These are phyloP conservation scores for Salminus brasiliensis DNA, from an alignment of 2,113 vertebrate species.

Conservation along the genomic window DNA sequence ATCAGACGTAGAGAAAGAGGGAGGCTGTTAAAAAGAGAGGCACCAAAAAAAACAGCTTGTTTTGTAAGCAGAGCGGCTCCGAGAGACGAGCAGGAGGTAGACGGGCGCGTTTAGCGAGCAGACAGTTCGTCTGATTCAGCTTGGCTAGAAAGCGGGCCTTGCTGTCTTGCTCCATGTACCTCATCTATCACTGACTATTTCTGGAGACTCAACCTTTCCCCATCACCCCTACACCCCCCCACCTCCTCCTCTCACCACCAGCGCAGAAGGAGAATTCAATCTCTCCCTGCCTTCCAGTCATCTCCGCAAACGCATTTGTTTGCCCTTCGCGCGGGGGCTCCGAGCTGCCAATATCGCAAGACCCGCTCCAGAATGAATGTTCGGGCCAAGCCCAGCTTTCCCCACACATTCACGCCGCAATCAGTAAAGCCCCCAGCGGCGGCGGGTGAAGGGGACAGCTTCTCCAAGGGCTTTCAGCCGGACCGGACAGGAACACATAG, in stretches of 20 bases:
- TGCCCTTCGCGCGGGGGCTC: constrained; percentile 61
- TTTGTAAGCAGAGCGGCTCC: constrained; percentile 69
- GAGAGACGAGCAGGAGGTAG: constrained; percentile 41
- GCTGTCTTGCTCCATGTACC: constrained; percentile 74
- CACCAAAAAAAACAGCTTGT: constrained; percentile 54
- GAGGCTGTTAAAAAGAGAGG: constrained; percentile 63
- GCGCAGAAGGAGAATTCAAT: constrained; percentile 70
- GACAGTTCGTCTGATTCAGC: constrained; percentile 76
- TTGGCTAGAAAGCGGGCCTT: constrained; percentile 71
- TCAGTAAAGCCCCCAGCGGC: constrained; percentile 59
- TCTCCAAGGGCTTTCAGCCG: constrained; percentile 28
- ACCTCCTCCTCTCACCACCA: constrained; percentile 18
- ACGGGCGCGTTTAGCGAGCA: constrained; percentile 63
- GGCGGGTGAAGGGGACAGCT: not conserved
- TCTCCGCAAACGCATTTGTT: constrained; percentile 72
- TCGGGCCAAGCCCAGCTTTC: constrained; percentile 62
- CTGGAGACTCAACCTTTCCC: constrained; percentile 64
- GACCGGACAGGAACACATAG: not conserved
- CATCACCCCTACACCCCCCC: not conserved
- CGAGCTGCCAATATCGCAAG: constrained; percentile 63
- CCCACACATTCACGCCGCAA: constrained; percentile 68
- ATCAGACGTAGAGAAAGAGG: constrained; percentile 50
- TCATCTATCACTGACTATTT: constrained; percentile 80
- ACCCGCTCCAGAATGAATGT: constrained; percentile 55
- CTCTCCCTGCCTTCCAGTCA: constrained; percentile 71